Conservation (phyloP, 2,888 invertebrate species). For the Strigamia transsilvanica region DNA sequence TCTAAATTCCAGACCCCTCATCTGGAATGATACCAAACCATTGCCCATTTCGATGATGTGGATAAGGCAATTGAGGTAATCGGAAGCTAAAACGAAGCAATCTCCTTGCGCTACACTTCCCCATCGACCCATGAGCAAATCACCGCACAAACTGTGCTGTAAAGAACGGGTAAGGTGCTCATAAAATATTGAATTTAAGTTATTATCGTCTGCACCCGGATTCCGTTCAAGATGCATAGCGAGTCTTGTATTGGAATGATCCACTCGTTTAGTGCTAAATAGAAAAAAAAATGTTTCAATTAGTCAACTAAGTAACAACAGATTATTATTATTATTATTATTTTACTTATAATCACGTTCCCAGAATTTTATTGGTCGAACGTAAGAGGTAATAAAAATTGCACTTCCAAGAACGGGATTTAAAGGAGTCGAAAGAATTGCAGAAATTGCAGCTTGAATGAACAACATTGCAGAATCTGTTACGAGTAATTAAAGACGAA, state of each 20-base stretch:
- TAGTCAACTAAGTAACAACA: background rate
- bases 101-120: constrained; percentile 96
- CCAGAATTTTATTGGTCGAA: constrained; percentile 99
- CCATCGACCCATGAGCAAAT: constrained; percentile 90
- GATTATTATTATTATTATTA: background rate
- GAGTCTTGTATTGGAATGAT: constrained; percentile 95
- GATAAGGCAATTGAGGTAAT: constrained; percentile 96
- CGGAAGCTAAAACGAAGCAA: constrained; percentile 96
- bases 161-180: constrained; percentile 96
- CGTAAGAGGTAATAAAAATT: constrained; percentile 97
- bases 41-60: constrained; percentile 98
- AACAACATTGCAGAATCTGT: constrained; percentile 94
- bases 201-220: constrained; percentile 92
- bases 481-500: background rate
- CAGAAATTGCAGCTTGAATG: constrained; percentile 91
- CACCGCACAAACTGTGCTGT: constrained; percentile 94
- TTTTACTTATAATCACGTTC: constrained; percentile 90
- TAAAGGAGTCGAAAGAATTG: constrained; percentile 91
- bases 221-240: constrained; percentile 95
- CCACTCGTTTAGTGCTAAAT: constrained; percentile 84
- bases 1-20: constrained; percentile 95
- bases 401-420: constrained; percentile 97
- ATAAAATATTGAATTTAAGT: constrained; percentile 98
- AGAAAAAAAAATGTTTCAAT: constrained; percentile 44
- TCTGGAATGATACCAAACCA: constrained; percentile 96